These are phyloP conservation scores for Rhabdomys pumilio DNA, from an alignment of 2,797 vertebrate species.

Conservation along the genomic window DNA sequence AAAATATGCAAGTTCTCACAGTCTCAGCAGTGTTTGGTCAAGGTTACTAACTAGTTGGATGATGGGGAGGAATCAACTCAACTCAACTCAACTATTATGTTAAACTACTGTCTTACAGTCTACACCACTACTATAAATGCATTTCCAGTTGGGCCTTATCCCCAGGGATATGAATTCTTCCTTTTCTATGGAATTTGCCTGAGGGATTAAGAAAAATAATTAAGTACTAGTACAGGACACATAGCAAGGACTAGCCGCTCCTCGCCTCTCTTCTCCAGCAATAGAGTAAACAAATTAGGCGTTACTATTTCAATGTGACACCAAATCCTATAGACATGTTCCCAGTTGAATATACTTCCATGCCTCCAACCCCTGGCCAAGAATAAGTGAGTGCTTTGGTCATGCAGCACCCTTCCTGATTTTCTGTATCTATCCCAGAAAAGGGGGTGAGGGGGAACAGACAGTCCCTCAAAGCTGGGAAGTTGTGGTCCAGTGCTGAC, in stretches of 20 bases:
- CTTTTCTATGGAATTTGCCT: conserved; percentile 38
- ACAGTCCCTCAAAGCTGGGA: neutral
- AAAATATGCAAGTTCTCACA: conserved; percentile 40
- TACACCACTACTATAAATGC: neutral
- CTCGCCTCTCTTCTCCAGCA: neutral
- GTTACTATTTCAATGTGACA: conserved; percentile 52
- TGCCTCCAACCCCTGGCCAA: neutral
- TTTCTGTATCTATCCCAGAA: conserved; percentile 28
- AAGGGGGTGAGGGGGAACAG: neutral
- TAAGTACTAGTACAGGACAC: neutral
- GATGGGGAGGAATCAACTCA: conserved; percentile 17
- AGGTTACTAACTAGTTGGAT: conserved; percentile 11
- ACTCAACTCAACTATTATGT: conserved; percentile 50
- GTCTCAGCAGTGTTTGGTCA: neutral
- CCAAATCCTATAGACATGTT: conserved; percentile 35
- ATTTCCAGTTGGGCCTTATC: conserved; percentile 46
- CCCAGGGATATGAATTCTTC: conserved; percentile 17
- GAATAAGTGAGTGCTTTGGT: conserved; percentile 48
- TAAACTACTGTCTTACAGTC: conserved; percentile 41
- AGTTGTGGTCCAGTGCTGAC: neutral
- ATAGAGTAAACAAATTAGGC: conserved; percentile 41
- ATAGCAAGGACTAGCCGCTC: neutral
- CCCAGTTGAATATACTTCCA: conserved; percentile 1
- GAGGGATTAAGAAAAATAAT: conserved; percentile 40
- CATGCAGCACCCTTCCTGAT: neutral